These are phyloP conservation scores for Strigamia crassipes DNA, from an alignment of 2,888 invertebrate species.

Conservation along the genomic window DNA sequence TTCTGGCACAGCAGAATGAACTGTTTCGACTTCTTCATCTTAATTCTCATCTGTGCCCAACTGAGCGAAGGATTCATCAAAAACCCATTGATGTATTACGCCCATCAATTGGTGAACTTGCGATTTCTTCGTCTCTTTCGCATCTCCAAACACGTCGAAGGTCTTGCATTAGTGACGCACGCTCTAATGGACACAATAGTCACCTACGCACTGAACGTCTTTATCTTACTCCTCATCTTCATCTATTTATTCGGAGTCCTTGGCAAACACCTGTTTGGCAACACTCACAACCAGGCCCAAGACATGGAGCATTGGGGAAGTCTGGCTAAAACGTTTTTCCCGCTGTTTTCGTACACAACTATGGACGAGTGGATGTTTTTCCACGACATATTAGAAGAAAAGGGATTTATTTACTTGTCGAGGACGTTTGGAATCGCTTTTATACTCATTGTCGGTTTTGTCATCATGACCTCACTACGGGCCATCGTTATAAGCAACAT, in stretches of 20 bases:
- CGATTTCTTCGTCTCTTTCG: neutral
- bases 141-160: slow-evolving; percentile 11
- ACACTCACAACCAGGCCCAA: neutral
- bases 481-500: neutral
- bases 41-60: neutral
- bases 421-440: neutral
- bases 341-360: neutral
- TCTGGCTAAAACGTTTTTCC: neutral
- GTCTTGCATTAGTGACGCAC: neutral
- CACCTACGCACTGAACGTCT: neutral
- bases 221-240: neutral
- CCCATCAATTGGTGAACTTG: neutral
- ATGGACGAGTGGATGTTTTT: slow-evolving; percentile 2
- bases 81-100: neutral
- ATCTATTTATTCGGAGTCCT: slow-evolving; percentile 1
- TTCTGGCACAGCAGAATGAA: slow-evolving; percentile 18
- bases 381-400: slow-evolving; percentile 6
- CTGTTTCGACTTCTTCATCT: slow-evolving; percentile 1
- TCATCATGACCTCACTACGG: neutral
- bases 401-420: neutral
- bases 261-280: neutral
- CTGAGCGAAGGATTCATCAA: neutral
- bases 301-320: neutral
- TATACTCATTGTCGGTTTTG: neutral
- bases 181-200: slow-evolving; percentile 10